A percentile compares a stretch with the other conserved stretches of the same genome.
Conservation (phyloP, 1,140 invertebrate genomes). For the Lerema accius region DNA sequence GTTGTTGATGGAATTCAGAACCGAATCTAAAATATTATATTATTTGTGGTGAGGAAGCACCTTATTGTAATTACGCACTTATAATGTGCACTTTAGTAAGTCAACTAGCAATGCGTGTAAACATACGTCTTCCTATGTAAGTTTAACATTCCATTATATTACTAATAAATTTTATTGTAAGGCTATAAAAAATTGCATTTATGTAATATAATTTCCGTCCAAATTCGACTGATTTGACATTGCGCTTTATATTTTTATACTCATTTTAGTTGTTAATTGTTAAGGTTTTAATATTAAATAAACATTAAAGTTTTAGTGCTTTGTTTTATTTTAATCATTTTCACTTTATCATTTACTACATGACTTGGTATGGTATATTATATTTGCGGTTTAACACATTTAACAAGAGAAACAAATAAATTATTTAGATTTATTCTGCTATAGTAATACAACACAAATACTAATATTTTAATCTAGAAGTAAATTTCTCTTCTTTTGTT, state of each 20-base stretch:
- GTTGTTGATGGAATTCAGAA: too few species aligned
- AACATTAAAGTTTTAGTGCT: conserved; percentile 38
- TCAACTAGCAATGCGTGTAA: not conserved
- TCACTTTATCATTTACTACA: too few species aligned
- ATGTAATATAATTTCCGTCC: conserved; percentile 39
- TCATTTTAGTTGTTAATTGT: not conserved
- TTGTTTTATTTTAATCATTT: conserved; percentile 35
- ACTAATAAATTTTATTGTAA: conserved; percentile 5
- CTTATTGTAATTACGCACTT: too few species aligned
- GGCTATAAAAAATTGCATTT: conserved; percentile 24
- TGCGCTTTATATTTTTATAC: conserved; percentile 47
- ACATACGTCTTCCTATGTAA: not conserved
- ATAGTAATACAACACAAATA: conserved; percentile 24
- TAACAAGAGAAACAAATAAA: not conserved
- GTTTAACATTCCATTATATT: not conserved
- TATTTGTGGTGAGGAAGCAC: too few species aligned
- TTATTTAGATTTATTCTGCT: conserved; percentile 4
- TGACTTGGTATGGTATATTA: too few species aligned
- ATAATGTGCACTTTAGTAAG: not conserved
- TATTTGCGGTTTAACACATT: too few species aligned
- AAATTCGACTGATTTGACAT: conserved; percentile 43
- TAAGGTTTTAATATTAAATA: conserved; percentile 37
- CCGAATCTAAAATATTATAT: too few species aligned
- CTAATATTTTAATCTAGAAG: conserved; percentile 40
- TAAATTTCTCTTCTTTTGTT: conserved; percentile 65